Conservation (phyloP, 2,797 vertebrate genomes). For the Etheostoma nigrum region DNA sequence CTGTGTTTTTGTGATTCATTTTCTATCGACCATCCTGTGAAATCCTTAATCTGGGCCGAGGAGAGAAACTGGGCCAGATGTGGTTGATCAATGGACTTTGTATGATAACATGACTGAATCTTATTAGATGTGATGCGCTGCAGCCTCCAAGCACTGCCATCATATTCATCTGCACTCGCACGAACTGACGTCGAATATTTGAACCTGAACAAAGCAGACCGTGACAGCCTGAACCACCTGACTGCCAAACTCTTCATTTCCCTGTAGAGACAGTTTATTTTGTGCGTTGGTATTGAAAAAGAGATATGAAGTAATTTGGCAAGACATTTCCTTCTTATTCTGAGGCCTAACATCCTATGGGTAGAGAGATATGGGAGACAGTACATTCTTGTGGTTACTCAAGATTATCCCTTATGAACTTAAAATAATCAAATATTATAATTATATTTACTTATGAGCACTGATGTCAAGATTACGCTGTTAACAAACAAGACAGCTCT, state of each 20-base stretch:
- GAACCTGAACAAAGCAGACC: conserved; percentile 31
- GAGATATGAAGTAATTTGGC: background rate
- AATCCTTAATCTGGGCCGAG: conserved; percentile 47
- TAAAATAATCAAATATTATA: background rate
- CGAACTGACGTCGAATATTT: conserved; percentile 52
- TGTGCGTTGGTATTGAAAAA: background rate
- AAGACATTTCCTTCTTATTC: too few relatives aligned
- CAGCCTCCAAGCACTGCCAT: conserved; percentile 50
- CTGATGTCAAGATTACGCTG: conserved; percentile 14
- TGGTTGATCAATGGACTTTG: conserved; percentile 62
- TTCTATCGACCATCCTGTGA: conserved; percentile 25
- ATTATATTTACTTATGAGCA: background rate
- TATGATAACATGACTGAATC: conserved; percentile 55
- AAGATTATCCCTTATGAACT: background rate
- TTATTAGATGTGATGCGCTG: conserved; percentile 53
- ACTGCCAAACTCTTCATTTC: conserved; percentile 29
- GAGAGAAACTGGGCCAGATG: conserved; percentile 53
- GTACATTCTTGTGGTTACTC: background rate
- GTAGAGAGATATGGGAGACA: background rate
- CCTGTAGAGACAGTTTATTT: background rate
- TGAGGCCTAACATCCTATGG: background rate
- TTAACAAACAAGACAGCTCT: conserved; percentile 15
- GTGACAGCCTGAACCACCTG: conserved; percentile 36
- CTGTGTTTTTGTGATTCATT: conserved; percentile 44
- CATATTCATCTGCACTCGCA: conserved; percentile 31